Evolutionary conservation across 2,113 vertebrate genomes (phyloP), one percentile per base, ranked within the genome.

Genomic region (Pseudorasbora parva): DNA sequence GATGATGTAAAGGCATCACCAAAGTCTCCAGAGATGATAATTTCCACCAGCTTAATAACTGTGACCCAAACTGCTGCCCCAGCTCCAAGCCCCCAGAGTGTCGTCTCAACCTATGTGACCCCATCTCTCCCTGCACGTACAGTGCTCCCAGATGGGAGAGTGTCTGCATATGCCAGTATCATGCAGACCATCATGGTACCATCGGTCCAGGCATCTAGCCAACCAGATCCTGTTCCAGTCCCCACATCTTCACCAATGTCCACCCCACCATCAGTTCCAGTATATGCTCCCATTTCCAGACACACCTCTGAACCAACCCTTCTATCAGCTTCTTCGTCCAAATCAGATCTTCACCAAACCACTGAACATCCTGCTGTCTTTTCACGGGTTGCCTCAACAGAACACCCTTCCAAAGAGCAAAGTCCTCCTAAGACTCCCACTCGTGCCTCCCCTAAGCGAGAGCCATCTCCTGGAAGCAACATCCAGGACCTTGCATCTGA

Each of bases 401-500:
- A 94, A 79, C 90, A 88, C 60, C 90, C 92, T 23, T 73, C 87
- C 25, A 94, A 94, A 82, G 93, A 94, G 62, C 89, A 93, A n/a
- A 94, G 92, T 87, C 94, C 93, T 82, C 91, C 94, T 41, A 92
- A 84, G 64, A 88, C 78, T 30, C 60, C 82, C 64, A 5, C 82
- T 78, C 85, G 84, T 41, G 79, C 85, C 15, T 87, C 90, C 33
- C 84, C 89, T 21, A 90, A 91, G 30, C 89, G 80, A 81, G 91
- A 91, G 14, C 74, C 84, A 10, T 87, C 81, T 76, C 71, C 82
- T 43, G 89, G 89, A 85, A 71, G 25, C 21, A 86, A 92, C 59
- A 94, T 99, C 5, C 92, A 95, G 74, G 96, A 99, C 90, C 93
- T 99, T 0, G 94, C 95, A 56, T 99, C 98, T 0, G 96, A 99